These are phyloP conservation scores for Brachypteracias leptosomus DNA, from an alignment of 2,113 vertebrate genomes.

Conservation along the genomic window DNA sequence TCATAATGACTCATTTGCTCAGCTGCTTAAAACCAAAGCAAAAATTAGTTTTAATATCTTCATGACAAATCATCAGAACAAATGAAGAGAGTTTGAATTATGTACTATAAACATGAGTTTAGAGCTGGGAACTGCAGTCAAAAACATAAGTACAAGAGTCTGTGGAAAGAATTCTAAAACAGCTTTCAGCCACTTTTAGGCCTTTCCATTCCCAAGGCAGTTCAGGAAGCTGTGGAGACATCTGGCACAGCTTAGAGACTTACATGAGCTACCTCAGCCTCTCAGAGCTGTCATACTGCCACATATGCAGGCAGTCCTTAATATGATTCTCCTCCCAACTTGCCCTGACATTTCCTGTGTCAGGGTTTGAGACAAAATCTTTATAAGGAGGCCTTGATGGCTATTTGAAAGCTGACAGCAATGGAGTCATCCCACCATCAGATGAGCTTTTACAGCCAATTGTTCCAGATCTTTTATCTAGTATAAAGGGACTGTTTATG, in stretches of 20 bases:
- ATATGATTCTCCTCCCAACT: neutral
- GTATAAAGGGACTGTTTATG: neutral
- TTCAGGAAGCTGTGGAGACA: neutral
- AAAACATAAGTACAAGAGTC: neutral
- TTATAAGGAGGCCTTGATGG: neutral
- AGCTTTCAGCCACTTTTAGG: neutral
- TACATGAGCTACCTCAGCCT: neutral
- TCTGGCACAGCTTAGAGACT: neutral
- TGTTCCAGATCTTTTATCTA: neutral
- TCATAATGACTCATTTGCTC: neutral
- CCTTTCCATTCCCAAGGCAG: neutral
- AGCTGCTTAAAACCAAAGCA: neutral
- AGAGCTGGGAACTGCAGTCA: neutral
- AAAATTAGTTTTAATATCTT: neutral
- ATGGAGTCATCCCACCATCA: neutral
- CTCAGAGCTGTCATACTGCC: neutral
- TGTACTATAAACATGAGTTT: neutral
- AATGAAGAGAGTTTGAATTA: neutral
- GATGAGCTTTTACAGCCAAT: conserved; percentile 7
- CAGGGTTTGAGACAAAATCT: neutral
- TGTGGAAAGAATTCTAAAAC: neutral
- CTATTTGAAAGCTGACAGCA: neutral
- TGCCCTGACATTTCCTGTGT: conserved; percentile 11
- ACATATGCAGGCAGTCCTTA: neutral
- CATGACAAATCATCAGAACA: neutral